Percentiles rank a stretch among this genome's conserved stretches.
phyloP scores from a whole-genome alignment of 92 coral and sea anemone species.

The Scolanthus callimorphus region DNA sequence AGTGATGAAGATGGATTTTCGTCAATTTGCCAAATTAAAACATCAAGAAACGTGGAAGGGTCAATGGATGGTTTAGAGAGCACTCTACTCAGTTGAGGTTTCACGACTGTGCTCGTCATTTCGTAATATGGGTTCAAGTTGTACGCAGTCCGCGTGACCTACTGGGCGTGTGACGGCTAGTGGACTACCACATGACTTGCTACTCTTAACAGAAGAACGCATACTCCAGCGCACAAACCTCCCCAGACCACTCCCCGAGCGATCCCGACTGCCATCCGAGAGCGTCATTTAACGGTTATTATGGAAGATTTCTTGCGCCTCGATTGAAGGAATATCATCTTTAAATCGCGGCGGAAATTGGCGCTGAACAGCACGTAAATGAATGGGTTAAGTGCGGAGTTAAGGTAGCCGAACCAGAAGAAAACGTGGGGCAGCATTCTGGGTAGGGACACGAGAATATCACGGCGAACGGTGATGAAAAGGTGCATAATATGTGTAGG shows the following conservation, averaged over 20 bases:
- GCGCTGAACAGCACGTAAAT: slow-evolving; percentile 60
- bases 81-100: too few species aligned
- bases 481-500: slow-evolving; percentile 57
- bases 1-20: too few species aligned
- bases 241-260: slow-evolving; percentile 24
- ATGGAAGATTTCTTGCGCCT: slow-evolving; percentile 1
- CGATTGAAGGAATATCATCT: slow-evolving; percentile 3
- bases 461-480: slow-evolving; percentile 5
- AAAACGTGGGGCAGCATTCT: slow-evolving; percentile 8
- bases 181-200: too few species aligned
- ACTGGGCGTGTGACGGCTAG: too few species aligned
- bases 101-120: too few species aligned
- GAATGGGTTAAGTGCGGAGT: slow-evolving; percentile 61
- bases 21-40: too few species aligned
- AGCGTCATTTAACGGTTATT: slow-evolving; percentile 19
- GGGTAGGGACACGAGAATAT: slow-evolving; percentile 14
- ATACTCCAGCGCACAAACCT: slow-evolving; percentile 4
- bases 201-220: background rate
- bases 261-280: slow-evolving; percentile 17
- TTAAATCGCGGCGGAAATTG: slow-evolving; percentile 60
- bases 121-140: too few species aligned
- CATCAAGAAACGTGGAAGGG: too few species aligned
- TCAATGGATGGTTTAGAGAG: too few species aligned
- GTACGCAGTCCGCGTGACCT: too few species aligned
- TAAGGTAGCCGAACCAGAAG: slow-evolving; percentile 52